Base-by-base conservation (phyloP, 2,888 invertebrate species). In the Mycalesis mineus region DNA sequence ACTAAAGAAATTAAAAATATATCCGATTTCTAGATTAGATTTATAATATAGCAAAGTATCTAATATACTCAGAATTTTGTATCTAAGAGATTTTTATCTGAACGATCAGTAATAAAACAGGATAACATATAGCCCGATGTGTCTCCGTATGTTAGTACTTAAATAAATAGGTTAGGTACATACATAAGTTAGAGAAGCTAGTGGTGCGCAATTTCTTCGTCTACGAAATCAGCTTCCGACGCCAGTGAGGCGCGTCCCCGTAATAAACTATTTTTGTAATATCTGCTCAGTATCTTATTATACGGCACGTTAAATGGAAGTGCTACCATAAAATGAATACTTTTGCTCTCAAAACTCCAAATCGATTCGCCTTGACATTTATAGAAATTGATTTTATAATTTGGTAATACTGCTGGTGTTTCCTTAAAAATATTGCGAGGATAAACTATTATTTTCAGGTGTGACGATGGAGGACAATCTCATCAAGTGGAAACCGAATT, bases 221-320 rank as follows among this genome's bases (percentile, higher is more conserved):
- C 67, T 68, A 63, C 66, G 62, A 66, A 67, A 70, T 69, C 69
- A 65, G 64, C 67, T 69, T 69, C 71, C 71, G 78, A 72, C 80
- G 80, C 77, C 80, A 68, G 63, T 64, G 66, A 72, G 80, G 71
- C 80, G 77, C 76, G 77, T 68, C 73, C 68, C 55, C 67, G 72
- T 73, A 71, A 77, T 79, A 80, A 80, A 78, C 76, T 76, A 75
- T 76, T 68, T 73, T 70, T 73, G 75, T 73, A 73, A 78, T 77
- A 70, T 74, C 71, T 69, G 65, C 68, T 71, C 70, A 71, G 66
- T 75, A 69, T 77, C 74, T 77, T 74, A 77, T 74, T 78, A 73
- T 72, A 69, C 71, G 69, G 71, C 66, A 70, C 69, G 66, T 72
- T 73, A 75, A 70, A 68, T 71, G 65, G 64, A 68, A 67, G 70